Evolutionary conservation across 2,113 vertebrate species (phyloP), one percentile per base, ranked within the genome.

Genomic region (Chloropsis cyanopogon): DNA sequence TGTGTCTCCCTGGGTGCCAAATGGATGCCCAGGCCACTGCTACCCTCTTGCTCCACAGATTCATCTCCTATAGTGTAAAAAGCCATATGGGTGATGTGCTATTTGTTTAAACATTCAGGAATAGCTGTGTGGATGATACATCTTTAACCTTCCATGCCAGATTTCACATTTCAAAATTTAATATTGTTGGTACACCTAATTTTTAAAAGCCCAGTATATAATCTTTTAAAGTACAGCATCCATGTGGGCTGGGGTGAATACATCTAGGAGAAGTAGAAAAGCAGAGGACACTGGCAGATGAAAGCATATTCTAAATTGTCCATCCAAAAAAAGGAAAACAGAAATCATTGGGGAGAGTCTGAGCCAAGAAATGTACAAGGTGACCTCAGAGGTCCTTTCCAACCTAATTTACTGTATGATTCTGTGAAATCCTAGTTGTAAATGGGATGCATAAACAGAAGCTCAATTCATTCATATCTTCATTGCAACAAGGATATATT

Each of bases 321-420:
- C 41, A 14, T 86, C 28, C 15, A 61, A 66, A 90, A 69, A 84
- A 75, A 64, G 29, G 17, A 15, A 44, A 85, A 88, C 82, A 86
- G 13, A 82, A 69, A 90, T 59, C 14, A 21, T 92, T 73, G 65
- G 68, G 66, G 85, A 82, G 68, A 78, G 20, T 52, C 41, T 5
- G 7, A 92, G 82, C 85, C 85, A 94, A 87, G 61, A 93, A 94
- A 93, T 41, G 21, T 41, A 31, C 3, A 15, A 90, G 76, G 83
- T 92, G 92, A 96, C 94, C 83, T 94, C 91, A 81, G 80, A 88
- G 88, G 72, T 86, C 86, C 60, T 83, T 96, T 95, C 80, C 91
- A 97, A 84, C 91, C 91, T 96, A 95, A 97, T 97, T 93, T 94
- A 90, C 88, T 88, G 83, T 83, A 81, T 92, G 82, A 95, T 95